Conservation (phyloP, 2,113 vertebrate genomes). For the Patagioenas fasciata region DNA sequence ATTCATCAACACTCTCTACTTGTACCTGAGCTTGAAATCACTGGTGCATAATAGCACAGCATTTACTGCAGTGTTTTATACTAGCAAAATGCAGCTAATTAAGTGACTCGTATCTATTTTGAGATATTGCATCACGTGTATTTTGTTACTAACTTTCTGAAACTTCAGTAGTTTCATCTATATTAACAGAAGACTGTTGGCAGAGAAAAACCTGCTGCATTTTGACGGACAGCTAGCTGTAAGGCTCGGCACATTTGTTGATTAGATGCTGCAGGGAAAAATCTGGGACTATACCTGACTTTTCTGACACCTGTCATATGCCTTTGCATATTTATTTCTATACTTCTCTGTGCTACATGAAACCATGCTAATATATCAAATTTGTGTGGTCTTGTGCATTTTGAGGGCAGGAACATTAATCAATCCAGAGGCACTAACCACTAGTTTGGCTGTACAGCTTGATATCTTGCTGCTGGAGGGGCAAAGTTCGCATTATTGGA, state of each 20-base stretch:
- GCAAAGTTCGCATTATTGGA: not conserved
- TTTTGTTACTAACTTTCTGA: not conserved
- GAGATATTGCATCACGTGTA: not conserved
- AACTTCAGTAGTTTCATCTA: not conserved
- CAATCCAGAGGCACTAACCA: not conserved
- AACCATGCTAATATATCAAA: not conserved
- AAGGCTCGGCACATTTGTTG: not conserved
- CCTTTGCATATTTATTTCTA: not conserved
- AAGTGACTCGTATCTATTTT: not conserved
- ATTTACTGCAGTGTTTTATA: not conserved
- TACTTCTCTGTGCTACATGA: not conserved
- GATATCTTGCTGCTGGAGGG: not conserved
- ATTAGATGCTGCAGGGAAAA: not conserved
- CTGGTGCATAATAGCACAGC: not conserved
- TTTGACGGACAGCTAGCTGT: not conserved
- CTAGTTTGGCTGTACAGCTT: accelerated
- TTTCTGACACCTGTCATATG: not conserved
- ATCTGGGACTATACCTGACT: not conserved
- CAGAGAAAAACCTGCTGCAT: not conserved
- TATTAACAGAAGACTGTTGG: not conserved
- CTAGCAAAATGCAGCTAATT: not conserved
- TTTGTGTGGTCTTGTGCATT: not conserved
- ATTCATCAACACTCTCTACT: not conserved
- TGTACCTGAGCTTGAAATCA: not conserved
- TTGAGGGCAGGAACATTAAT: not conserved